Conservation (phyloP, 2,888 invertebrate species). For the Hedychridium roseum region DNA sequence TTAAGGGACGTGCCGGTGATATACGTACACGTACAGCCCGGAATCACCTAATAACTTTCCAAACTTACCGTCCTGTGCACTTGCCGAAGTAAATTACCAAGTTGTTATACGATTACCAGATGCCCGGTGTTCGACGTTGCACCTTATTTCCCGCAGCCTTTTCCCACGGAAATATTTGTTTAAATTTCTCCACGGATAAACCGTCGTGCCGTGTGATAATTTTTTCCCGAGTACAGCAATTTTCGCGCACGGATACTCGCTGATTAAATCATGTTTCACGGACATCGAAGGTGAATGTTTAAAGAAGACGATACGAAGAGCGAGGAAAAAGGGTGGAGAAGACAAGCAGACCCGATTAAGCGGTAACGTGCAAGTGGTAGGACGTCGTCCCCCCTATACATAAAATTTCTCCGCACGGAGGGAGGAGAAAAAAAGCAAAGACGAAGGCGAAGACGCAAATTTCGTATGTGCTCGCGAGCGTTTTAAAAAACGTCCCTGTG, state of each 20-base stretch:
- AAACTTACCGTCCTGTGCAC: slow-evolving; percentile 30
- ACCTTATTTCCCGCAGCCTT: background rate
- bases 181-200: no score
- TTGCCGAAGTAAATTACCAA: slow-evolving; percentile 24
- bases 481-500: slow-evolving; percentile 19
- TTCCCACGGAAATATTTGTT: slow-evolving; percentile 18
- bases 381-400: slow-evolving; percentile 8
- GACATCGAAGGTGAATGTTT: background rate
- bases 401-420: slow-evolving; percentile 28
- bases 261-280: slow-evolving; percentile 1
- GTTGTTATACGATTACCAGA: slow-evolving; percentile 18
- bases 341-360: slow-evolving; percentile 20
- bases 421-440: slow-evolving; percentile 14
- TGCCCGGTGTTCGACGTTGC: slow-evolving; percentile 1
- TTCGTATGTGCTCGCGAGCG: background rate
- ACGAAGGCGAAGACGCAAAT: background rate
- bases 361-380: slow-evolving; percentile 14
- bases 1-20: slow-evolving; percentile 31
- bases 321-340: background rate
- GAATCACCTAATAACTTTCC: slow-evolving; percentile 32
- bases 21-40: slow-evolving; percentile 31
- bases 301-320: slow-evolving; percentile 3
- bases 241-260: background rate
- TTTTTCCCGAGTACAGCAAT: no score
- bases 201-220: no score